Evolutionary conservation across 1,140 invertebrate genomes (phyloP), one percentile per base, ranked within the genome.

Genomic region (Protaetia brevitarsis): DNA sequence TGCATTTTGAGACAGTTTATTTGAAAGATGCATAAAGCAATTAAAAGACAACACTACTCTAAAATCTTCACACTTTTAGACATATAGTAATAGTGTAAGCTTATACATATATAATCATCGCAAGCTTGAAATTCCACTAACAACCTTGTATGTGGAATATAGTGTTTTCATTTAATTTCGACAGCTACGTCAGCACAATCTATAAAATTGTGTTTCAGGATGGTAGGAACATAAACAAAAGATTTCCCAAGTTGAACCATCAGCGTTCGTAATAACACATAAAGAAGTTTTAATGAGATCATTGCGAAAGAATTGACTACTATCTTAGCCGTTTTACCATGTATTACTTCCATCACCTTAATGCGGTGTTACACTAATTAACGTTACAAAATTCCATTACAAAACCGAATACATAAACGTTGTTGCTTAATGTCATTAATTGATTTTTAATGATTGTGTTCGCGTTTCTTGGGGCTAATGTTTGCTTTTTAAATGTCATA

Each of bases 281-380:
- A 51, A 51, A 51, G 41, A 19, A 51, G 41, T 51, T 51, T 51
- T 51, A 51, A 51, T 51, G 21, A 51, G 26, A 51, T 51, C 16
- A 51, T 51, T 5, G 11, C 5, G 41, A 51, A 51, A 51, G 41
- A 51, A 51, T 51, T 4, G n/a, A 51, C 5, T 51, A 23, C 19
- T 23, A n/a, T n/a, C n/a, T n/a, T n/a, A n/a, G 41, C 19, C 11
- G 6, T 23, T 51, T 51, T 19, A 10, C 19, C 4, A 8, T 16
- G 37, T 51, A 23, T 51, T 51, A 51, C 5, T 23, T 8, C 16
- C 41, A 8, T 5, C 26, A 23, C n/a, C n/a, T n/a, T n/a, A n/a
- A n/a, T n/a, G 41, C 13, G 19, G 21, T 10, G 41, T 51, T 51
- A 23, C 41, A 51, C 26, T 51, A 51, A 51, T 51, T 51, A 51